phyloP scores from a whole-genome alignment of 2,797 vertebrate genomes.

The Hyperoplus lanceolatus region DNA sequence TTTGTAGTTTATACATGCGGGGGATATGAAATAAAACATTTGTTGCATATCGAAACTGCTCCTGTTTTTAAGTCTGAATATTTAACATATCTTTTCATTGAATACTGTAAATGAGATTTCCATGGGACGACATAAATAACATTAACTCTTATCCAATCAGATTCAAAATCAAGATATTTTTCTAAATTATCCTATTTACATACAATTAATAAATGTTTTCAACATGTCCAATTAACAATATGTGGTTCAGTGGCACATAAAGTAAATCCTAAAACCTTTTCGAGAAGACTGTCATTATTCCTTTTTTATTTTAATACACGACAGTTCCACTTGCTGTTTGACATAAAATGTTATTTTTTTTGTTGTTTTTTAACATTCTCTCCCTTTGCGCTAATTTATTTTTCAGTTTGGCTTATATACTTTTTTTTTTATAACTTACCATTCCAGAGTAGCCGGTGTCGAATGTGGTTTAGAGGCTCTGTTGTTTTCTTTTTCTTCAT shows the following conservation, averaged over 20 bases:
- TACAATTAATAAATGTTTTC: background rate
- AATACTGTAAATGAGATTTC: background rate
- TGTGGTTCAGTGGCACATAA: background rate
- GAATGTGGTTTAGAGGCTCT: slow-evolving; percentile 98
- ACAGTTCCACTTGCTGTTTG: background rate
- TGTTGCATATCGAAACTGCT: slow-evolving; percentile 3
- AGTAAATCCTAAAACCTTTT: background rate
- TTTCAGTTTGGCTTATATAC: background rate
- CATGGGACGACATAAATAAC: background rate
- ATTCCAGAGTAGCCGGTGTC: slow-evolving; percentile 97
- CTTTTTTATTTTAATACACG: background rate
- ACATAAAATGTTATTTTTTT: background rate
- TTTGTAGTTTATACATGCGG: background rate
- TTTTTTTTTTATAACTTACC: slow-evolving; percentile 83
- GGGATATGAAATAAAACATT: slow-evolving; percentile 3
- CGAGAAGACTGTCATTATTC: background rate
- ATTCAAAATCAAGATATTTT: background rate
- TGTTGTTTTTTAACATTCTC: background rate
- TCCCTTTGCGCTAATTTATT: background rate
- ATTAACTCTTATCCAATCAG: background rate
- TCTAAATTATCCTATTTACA: background rate
- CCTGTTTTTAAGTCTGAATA: background rate
- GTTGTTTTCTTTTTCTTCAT: slow-evolving; percentile 99
- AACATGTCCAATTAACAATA: background rate
- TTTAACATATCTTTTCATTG: background rate